Evolutionary conservation across 2,113 vertebrate species (phyloP), one percentile per base, ranked within the genome.

Genomic region (Gymnogyps californianus): DNA sequence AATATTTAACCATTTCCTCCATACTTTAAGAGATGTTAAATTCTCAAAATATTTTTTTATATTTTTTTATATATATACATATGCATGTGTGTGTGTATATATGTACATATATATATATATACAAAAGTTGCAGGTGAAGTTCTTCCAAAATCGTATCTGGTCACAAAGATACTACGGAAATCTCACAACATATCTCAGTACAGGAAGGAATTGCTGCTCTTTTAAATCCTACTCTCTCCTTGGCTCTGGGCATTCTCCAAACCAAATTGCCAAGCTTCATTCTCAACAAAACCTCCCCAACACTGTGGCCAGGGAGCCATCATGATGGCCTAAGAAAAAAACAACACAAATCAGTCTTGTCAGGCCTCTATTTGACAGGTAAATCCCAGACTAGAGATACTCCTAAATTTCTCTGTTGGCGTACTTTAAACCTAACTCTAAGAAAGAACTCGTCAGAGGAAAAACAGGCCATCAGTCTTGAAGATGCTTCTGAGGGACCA

Each of bases 101-200:
- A 16, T 26, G 6, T 10, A 17, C 5, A 7, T 10, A 7, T 11
- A 2, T 13, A 7, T 10, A 7, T 11, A 2, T 13, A 13, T 8
- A 8, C 31, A 42, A 14, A 58, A 90, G 17, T 11, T 78, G 29
- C 25, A 89, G 26, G 31, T 70, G 3, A 80, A 83, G 13, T 42
- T 77, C 67, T 79, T 80, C 8, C 25, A 78, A 83, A 92, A 61
- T 36, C 8, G 1, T 40, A 59, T 3, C 49, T 58, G 11, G 20
- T 52, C 62, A 89, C 10, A 83, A 64, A 87, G 10, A 47, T 13
- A 83, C 19, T 31, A 65, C 3, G 5, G 9, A 89, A 32, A 34
- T 44, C 25, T 78, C 46, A 44, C 26, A 74, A 15, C 7, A 2
- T 16, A 32, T 8, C 52, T 54, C 49, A 34, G 25, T 20, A 49